These are phyloP conservation scores for Anguilla pacifica DNA, from an alignment of 2,797 vertebrate genomes.

Conservation along the genomic window DNA sequence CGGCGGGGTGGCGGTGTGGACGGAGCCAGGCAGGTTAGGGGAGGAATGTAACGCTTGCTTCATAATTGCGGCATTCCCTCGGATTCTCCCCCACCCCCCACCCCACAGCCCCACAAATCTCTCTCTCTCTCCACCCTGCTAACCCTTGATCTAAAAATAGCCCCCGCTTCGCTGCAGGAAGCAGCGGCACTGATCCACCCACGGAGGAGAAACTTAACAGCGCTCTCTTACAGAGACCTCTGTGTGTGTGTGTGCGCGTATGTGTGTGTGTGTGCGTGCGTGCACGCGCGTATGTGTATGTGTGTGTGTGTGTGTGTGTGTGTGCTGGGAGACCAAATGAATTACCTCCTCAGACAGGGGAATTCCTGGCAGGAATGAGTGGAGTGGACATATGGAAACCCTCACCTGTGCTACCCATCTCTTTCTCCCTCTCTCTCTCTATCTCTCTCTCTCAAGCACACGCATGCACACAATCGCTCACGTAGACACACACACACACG, in stretches of 20 bases:
- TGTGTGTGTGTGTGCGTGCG: not conserved
- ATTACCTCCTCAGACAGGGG: not conserved
- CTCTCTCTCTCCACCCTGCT: conserved; percentile 36
- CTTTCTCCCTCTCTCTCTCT: not conserved
- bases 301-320: not conserved
- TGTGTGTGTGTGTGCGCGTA: conserved; percentile 8
- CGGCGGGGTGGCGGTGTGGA: not conserved
- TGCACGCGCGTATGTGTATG: conserved; percentile 11
- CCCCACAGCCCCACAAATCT: conserved; percentile 13
- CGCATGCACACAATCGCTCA: not conserved
- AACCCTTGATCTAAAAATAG: conserved; percentile 53
- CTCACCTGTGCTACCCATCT: not conserved
- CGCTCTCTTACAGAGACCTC: conserved; percentile 32
- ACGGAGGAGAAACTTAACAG: conserved; percentile 38
- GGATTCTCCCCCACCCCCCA: not conserved
- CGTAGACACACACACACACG: not conserved
- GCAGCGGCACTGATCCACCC: conserved; percentile 45
- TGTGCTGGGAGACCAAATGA: not conserved
- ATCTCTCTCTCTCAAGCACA: not conserved
- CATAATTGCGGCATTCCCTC: conserved; percentile 52
- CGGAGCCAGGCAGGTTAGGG: conserved; percentile 2
- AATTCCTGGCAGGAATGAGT: not conserved
- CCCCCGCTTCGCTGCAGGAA: conserved; percentile 48
- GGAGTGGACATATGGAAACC: not conserved
- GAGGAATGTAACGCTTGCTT: conserved; percentile 48